Percentiles rank a stretch among this genome's conserved stretches.
These are phyloP conservation scores for Calliopum simillimum DNA, from an alignment of 2,888 invertebrate genomes.

Conservation along the genomic window DNA sequence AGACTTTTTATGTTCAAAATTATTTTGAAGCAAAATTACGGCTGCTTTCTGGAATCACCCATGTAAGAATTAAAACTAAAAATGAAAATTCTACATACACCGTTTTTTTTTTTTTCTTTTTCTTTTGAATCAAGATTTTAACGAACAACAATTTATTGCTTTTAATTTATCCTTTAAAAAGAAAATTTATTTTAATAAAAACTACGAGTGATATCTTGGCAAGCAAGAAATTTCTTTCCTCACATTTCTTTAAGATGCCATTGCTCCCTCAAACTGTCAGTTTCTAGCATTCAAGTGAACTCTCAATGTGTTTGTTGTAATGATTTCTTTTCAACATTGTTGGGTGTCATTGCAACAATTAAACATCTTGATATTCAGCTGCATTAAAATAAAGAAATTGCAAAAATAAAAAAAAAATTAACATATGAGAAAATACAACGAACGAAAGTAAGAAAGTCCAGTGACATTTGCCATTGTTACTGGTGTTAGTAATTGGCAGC, in stretches of 20 bases:
- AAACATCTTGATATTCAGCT: slow-evolving; percentile 37
- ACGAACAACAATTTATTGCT: slow-evolving; percentile 3
- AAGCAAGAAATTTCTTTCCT: background rate
- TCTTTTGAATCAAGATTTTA: background rate
- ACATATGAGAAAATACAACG: slow-evolving; percentile 48
- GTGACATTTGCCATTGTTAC: slow-evolving; percentile 45
- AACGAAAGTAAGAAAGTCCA: slow-evolving; percentile 55
- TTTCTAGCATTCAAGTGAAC: slow-evolving; percentile 41
- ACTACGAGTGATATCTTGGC: slow-evolving; percentile 38
- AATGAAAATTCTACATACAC: too few relatives aligned
- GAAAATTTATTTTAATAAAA: slow-evolving; percentile 25
- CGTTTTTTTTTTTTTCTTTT: background rate
- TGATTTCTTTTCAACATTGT: slow-evolving; percentile 19
- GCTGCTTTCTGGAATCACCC: too few relatives aligned
- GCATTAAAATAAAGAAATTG: slow-evolving; percentile 50
- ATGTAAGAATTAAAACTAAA: background rate
- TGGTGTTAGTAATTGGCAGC: slow-evolving; percentile 6
- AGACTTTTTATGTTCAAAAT: too few relatives aligned
- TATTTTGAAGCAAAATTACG: too few relatives aligned
- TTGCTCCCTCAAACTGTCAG: slow-evolving; percentile 31
- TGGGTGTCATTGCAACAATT: slow-evolving; percentile 30
- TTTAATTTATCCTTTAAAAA: background rate
- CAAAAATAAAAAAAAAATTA: slow-evolving; percentile 56
- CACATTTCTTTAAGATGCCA: slow-evolving; percentile 22
- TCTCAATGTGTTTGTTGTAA: slow-evolving; percentile 37